A percentile compares a stretch with the other conserved stretches of the same genome.
phyloP scores from a whole-genome alignment of 2,113 vertebrate species.

The Todiramphus saurophagus region DNA sequence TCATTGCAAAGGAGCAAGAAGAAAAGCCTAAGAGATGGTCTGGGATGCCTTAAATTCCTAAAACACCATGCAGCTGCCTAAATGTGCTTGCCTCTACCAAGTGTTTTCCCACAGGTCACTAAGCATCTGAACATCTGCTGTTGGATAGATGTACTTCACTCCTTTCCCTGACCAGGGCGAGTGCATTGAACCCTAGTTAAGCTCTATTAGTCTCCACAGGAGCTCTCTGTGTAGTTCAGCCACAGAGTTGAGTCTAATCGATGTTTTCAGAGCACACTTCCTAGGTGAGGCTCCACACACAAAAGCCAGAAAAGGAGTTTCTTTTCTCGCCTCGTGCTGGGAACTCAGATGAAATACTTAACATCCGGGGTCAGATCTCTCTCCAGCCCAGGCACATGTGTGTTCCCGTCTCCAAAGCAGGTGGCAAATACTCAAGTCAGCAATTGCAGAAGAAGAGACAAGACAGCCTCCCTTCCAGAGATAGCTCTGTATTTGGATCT shows the following conservation, averaged over 20 bases:
- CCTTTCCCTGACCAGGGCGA: not conserved
- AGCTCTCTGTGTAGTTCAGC: conserved; percentile 1
- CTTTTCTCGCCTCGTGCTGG: not conserved
- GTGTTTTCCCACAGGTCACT: conserved; percentile 49
- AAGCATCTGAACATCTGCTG: conserved; percentile 46
- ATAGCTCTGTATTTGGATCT: not conserved
- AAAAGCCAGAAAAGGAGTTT: not conserved
- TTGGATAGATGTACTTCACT: not conserved
- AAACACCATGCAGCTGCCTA: conserved; percentile 33
- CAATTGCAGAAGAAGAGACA: not conserved
- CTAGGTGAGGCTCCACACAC: not conserved
- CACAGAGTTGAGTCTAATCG: not conserved
- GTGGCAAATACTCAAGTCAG: not conserved
- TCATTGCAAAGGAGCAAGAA: not conserved
- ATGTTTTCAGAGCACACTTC: conserved; percentile 18
- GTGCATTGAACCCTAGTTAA: conserved; percentile 9
- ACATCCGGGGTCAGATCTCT: not conserved
- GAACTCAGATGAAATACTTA: not conserved
- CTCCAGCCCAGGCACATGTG: not conserved
- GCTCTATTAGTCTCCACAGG: conserved; percentile 4
- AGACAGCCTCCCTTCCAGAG: not conserved
- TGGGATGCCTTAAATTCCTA: conserved; percentile 52
- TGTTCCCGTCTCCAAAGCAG: not conserved
- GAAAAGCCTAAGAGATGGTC: not conserved
- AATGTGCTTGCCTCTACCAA: conserved; percentile 23